Evolutionary conservation across 2,113 vertebrate species (phyloP).

Genomic region (Alces alces): DNA sequence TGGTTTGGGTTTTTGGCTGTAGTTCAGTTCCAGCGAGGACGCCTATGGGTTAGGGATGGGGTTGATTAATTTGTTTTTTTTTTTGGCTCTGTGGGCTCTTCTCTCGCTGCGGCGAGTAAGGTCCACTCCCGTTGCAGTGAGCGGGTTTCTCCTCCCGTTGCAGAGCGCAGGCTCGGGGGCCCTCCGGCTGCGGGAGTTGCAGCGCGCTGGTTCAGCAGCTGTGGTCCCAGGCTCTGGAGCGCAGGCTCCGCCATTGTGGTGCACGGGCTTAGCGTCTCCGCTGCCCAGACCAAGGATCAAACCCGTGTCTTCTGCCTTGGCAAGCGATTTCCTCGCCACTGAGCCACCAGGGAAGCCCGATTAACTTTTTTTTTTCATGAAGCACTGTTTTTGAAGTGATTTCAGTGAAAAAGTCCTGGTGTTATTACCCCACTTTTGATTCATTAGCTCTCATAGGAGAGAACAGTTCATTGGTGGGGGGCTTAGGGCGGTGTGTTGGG

Average conservation of each 20-base stretch:
- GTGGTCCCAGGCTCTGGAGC: not conserved
- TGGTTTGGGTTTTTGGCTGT: not conserved
- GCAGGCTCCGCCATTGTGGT: not conserved
- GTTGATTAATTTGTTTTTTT: not conserved
- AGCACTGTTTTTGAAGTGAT: not conserved
- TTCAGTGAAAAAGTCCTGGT: not conserved
- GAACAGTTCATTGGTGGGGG: not conserved
- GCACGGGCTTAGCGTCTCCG: fast-evolving
- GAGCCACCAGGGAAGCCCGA: not conserved
- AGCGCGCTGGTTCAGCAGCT: fast-evolving
- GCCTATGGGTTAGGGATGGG: not conserved
- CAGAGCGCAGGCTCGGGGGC: too few species aligned
- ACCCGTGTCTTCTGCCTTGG: not conserved
- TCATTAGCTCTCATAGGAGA: not conserved
- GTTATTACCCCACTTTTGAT: not conserved
- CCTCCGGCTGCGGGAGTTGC: too few species aligned
- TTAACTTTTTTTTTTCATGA: not conserved
- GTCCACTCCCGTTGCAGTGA: not conserved
- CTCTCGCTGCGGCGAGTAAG: not conserved
- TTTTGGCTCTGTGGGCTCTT: not conserved
- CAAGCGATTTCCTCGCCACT: not conserved
- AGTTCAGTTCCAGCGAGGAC: not conserved
- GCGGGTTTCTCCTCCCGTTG: not conserved
- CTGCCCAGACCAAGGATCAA: not conserved
- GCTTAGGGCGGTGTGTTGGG: too few species aligned